A percentile compares a stretch with the other conserved stretches of the same genome.
phyloP scores from a whole-genome alignment of 2,888 invertebrate species.

The Sympetrum striolatum region DNA sequence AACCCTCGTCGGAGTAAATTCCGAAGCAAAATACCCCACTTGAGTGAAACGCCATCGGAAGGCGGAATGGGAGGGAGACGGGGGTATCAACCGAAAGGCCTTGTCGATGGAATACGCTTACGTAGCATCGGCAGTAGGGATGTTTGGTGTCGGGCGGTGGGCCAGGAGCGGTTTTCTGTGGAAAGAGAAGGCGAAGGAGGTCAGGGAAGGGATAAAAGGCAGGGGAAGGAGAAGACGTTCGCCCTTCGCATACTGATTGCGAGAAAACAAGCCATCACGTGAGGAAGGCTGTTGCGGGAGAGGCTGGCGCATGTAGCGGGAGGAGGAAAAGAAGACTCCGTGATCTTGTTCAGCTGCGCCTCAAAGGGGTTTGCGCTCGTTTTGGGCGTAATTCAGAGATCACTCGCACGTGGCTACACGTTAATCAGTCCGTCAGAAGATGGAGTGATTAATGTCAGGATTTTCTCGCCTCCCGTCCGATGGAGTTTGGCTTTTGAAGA shows the following conservation, averaged over 20 bases:
- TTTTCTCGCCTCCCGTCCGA: too few relatives aligned
- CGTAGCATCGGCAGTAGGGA: background rate
- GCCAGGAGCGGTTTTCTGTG: background rate
- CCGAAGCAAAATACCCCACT: too few relatives aligned
- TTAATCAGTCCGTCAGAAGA: background rate
- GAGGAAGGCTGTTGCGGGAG: background rate
- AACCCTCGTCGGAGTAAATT: too few relatives aligned
- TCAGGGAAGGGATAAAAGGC: background rate
- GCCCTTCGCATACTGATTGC: background rate
- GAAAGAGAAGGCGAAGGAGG: background rate
- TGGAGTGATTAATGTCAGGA: background rate
- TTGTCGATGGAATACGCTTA: slow-evolving; percentile 26
- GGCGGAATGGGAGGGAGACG: background rate
- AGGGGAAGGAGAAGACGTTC: background rate
- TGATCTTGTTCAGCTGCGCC: background rate
- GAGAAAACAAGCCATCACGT: background rate
- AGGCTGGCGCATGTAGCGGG: background rate
- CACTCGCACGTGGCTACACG: background rate
- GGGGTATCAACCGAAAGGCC: background rate
- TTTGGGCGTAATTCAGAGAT: background rate
- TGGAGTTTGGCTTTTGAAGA: too few relatives aligned
- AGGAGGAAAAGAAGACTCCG: background rate
- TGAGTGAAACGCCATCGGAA: too few relatives aligned
- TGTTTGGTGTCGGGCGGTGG: slow-evolving; percentile 17
- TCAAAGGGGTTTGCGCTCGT: background rate